These are phyloP conservation scores for Limnothrissa miodon DNA, from an alignment of 2,113 vertebrate species.

Conservation along the genomic window DNA sequence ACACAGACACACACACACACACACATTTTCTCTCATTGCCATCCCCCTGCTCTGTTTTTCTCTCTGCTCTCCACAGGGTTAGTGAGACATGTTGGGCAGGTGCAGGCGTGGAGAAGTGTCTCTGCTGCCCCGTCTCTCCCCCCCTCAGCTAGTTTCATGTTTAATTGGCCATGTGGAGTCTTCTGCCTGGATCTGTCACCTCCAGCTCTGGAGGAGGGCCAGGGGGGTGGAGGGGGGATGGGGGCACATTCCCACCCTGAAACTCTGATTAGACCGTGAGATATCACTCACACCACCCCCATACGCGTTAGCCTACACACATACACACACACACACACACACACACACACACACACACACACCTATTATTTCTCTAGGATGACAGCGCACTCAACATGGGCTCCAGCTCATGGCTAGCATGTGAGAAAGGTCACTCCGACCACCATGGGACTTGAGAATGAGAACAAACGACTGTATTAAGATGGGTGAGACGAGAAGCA, in stretches of 20 bases:
- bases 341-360: neutral
- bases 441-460: slow-evolving; percentile 3
- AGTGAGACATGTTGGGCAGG: neutral
- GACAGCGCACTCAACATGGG: neutral
- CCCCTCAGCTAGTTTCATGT: slow-evolving; percentile 53
- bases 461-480: slow-evolving; percentile 14
- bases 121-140: neutral
- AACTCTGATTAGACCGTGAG: neutral
- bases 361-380: neutral
- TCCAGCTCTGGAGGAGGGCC: slow-evolving; percentile 51
- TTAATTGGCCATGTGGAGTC: slow-evolving; percentile 68
- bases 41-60: slow-evolving; percentile 30
- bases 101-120: slow-evolving; percentile 40
- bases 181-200: slow-evolving; percentile 65
- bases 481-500: neutral
- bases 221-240: neutral
- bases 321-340: neutral
- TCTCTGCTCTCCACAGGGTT: neutral
- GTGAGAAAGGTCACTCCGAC: neutral
- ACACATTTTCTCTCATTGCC: neutral
- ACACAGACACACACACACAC: too few species aligned
- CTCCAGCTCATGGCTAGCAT: neutral
- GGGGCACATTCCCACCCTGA: neutral
- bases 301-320: neutral
- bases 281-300: neutral